Percentiles rank a stretch among this genome's conserved stretches.
These are phyloP conservation scores for Psittacula derbiana DNA, from an alignment of 2,797 vertebrate species.

Conservation along the genomic window DNA sequence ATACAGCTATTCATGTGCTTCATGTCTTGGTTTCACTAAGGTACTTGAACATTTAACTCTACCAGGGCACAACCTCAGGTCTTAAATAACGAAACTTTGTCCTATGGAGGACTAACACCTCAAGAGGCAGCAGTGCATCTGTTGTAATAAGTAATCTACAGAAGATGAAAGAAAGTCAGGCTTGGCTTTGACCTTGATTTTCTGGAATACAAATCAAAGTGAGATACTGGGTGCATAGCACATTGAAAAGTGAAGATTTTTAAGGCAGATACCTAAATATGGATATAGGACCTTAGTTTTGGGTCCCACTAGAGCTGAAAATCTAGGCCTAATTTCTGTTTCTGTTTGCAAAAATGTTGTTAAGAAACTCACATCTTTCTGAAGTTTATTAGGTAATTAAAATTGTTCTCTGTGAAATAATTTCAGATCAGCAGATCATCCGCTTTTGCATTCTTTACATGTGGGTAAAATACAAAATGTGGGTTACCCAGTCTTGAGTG, in stretches of 20 bases:
- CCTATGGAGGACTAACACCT: background rate
- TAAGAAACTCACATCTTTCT: background rate
- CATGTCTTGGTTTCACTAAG: background rate
- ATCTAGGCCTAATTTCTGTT: constrained; percentile 50
- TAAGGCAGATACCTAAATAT: background rate
- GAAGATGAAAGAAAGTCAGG: constrained; percentile 30
- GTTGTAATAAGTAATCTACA: constrained; percentile 13
- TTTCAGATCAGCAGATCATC: constrained; percentile 36
- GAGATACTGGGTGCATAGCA: background rate
- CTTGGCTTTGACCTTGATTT: constrained; percentile 46
- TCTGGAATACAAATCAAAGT: constrained; percentile 32
- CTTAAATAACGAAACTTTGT: background rate
- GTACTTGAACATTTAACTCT: background rate
- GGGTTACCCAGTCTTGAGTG: background rate
- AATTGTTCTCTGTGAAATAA: constrained; percentile 6
- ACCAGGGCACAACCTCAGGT: background rate
- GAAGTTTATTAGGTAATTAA: constrained; percentile 36
- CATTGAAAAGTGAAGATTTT: background rate
- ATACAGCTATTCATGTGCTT: background rate
- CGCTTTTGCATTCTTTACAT: background rate
- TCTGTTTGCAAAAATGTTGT: constrained; percentile 30
- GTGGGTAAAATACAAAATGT: background rate
- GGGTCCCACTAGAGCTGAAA: constrained; percentile 22
- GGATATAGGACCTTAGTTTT: background rate
- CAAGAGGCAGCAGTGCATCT: background rate